Conservation (phyloP, 2,797 vertebrate species). For the Poecilia velifera region DNA sequence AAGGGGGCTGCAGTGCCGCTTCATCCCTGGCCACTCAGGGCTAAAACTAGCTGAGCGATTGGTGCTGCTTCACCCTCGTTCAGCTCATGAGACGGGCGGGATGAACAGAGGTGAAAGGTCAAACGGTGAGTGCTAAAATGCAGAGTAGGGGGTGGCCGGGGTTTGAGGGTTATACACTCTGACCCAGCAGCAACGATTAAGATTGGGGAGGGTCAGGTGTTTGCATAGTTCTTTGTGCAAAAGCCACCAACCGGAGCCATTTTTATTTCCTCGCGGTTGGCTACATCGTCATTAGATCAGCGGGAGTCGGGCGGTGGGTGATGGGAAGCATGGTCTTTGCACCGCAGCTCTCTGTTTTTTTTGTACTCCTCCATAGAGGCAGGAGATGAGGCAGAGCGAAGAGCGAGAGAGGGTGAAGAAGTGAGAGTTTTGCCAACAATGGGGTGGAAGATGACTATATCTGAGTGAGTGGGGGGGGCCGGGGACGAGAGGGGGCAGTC, state of each 20-base stretch:
- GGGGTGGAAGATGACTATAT: slow-evolving; percentile 19
- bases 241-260: slow-evolving; percentile 82
- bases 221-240: slow-evolving; percentile 87
- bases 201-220: slow-evolving; percentile 81
- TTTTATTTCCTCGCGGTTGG: slow-evolving; percentile 74
- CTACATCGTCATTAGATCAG: slow-evolving; percentile 75
- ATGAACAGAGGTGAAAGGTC: slow-evolving; percentile 22
- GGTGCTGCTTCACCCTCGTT: slow-evolving; percentile 44
- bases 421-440: slow-evolving; percentile 12
- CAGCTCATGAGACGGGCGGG: slow-evolving; percentile 17
- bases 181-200: slow-evolving; percentile 82
- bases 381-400: slow-evolving; percentile 43
- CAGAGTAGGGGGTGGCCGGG: slow-evolving; percentile 27
- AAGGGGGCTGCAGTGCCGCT: slow-evolving; percentile 60
- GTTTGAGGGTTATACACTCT: slow-evolving; percentile 77
- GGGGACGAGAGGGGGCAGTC: slow-evolving; percentile 38
- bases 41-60: slow-evolving; percentile 55
- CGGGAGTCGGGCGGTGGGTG: slow-evolving; percentile 61
- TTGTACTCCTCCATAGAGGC: slow-evolving; percentile 40
- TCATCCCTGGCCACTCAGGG: slow-evolving; percentile 61
- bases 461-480: slow-evolving; percentile 5
- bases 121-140: slow-evolving; percentile 48
- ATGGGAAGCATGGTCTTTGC: slow-evolving; percentile 55
- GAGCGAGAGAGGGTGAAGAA: slow-evolving; percentile 18
- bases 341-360: slow-evolving; percentile 39